Conservation (phyloP, 2,113 vertebrate genomes). For the Dipodomys merriami region DNA sequence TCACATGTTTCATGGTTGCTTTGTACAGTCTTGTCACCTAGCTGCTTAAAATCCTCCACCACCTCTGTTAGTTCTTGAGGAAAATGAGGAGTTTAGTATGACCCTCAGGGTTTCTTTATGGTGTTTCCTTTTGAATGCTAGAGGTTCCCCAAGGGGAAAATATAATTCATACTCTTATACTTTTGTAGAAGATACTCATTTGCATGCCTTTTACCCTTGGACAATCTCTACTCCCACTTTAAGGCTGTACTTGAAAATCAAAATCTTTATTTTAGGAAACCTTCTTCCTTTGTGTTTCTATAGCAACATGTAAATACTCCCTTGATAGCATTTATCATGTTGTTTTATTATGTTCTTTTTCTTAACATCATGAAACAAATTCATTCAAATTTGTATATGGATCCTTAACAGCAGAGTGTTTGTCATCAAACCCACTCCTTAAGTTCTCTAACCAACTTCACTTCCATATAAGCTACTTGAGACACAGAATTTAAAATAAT, state of each 20-base stretch:
- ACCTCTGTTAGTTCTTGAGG: not conserved
- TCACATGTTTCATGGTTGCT: not conserved
- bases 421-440: not conserved
- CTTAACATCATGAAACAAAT: constrained; percentile 2
- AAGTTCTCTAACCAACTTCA: not conserved
- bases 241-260: constrained; percentile 10
- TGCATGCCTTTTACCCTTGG: not conserved
- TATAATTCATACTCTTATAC: not conserved
- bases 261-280: not conserved
- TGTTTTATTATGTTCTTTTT: constrained; percentile 35
- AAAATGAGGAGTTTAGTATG: not conserved
- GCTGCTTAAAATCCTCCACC: not conserved
- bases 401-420: not conserved
- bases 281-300: constrained; percentile 36
- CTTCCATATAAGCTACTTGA: not conserved
- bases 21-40: not conserved
- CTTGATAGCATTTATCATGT: not conserved
- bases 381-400: not conserved
- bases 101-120: not conserved
- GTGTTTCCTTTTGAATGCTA: not conserved
- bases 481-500: not conserved
- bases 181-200: constrained; percentile 17
- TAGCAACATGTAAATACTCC: constrained; percentile 56
- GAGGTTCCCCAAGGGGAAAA: not conserved
- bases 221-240: not conserved